Evolutionary conservation across 2,113 vertebrate genomes (phyloP), one percentile per base, ranked within the genome.

Genomic region (Piaya cayana): DNA sequence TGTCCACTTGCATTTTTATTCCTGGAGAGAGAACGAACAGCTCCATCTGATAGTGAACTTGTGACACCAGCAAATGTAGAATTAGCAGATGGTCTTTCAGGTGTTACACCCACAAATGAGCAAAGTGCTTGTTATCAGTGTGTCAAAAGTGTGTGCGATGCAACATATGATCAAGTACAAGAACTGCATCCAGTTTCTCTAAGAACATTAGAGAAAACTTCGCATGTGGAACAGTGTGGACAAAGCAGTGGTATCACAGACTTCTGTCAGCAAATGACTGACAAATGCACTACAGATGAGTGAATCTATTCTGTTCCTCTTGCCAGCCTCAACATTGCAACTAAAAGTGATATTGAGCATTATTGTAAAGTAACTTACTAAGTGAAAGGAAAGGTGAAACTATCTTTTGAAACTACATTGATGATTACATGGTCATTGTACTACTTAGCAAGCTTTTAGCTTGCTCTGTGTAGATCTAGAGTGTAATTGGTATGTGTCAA

Each of bases 1-100:
- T 97, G 98, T 82, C 97, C 98, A 0, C 98, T 99, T 75, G 98
- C 98, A 6, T 97, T 98, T n/a, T 87, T 99, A 45, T 90, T 98
- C 45, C 98, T 98, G 0, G 98, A 98, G 82, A 98, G 93, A 88
- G 97, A 96, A n/a, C 97, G 86, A 87, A 59, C 91, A 52, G 58
- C 92, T 87, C 82, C 93, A 12, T 84, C 97, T 82, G 97, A 97
- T 12, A 56, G 95, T 25, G 85, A 97, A 87, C 71, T 88, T 23
- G 27, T 15, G 1, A 43, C 96, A 3, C 88, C 95, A 9, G 86
- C 89, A 0, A 79, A 94, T 49, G 30, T 87, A 39, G 96, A 93
- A 84, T 55, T 91, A 15, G 92, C 97, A n/a, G 96, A 96, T 59
- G 96, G 96, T 23, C 93, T 95, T 86, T 94, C 96, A 32, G 80